Evolutionary conservation across 64 coral and sea anemone species (phyloP).

Genomic region (Anthopleura sola): DNA sequence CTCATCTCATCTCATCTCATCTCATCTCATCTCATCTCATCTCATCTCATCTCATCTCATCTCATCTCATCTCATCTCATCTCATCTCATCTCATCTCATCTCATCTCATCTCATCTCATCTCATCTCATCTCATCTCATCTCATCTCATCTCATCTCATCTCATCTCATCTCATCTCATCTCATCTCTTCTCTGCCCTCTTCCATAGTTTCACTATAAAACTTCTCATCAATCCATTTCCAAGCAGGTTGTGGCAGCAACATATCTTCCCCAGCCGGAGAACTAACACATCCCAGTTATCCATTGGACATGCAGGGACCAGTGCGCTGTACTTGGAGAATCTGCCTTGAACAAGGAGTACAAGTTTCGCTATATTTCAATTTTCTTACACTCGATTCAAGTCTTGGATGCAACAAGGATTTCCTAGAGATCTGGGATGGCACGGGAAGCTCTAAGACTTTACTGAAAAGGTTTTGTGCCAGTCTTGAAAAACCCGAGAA

Average conservation of each 20-base stretch:
- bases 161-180: background rate
- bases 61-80: background rate
- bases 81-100: background rate
- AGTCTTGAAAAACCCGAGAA: slow-evolving; percentile 14
- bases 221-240: background rate
- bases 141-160: too few species aligned
- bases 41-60: too few species aligned
- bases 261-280: background rate
- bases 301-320: background rate
- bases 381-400: background rate
- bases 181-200: too few species aligned
- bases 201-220: background rate
- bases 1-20: too few species aligned
- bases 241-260: slow-evolving; percentile 20
- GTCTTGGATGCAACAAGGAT: background rate
- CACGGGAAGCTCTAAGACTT: background rate
- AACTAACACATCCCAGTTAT: slow-evolving; percentile 21
- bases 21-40: too few species aligned
- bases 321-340: background rate
- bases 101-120: too few species aligned
- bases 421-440: slow-evolving; percentile 23
- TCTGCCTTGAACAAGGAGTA: background rate
- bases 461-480: slow-evolving; percentile 1
- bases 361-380: background rate
- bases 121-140: too few species aligned